Evolutionary conservation across 2,113 vertebrate genomes (phyloP).

Genomic region (Mobula hypostoma): DNA sequence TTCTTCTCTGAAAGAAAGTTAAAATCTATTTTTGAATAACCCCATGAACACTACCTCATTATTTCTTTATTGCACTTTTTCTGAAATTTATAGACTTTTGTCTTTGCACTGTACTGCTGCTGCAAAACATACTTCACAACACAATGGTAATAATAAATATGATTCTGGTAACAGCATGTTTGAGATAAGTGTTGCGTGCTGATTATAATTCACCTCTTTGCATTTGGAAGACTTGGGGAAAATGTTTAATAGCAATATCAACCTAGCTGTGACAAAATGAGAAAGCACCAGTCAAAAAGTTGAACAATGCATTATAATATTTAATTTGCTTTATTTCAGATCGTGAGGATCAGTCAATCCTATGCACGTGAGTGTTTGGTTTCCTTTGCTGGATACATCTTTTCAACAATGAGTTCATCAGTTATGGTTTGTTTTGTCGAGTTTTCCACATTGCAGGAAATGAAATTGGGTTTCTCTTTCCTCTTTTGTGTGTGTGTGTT

Average conservation of each 20-base stretch:
- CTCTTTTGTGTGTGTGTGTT: no score
- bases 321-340: slow-evolving; percentile 59
- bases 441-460: background rate
- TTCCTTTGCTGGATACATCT: background rate
- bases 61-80: no score
- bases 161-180: background rate
- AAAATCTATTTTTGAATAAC: background rate
- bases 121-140: no score
- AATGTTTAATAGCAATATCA: background rate
- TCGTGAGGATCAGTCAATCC: slow-evolving; percentile 94
- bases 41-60: no score
- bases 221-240: no score
- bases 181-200: background rate
- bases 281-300: background rate
- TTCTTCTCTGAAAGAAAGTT: no score
- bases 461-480: background rate
- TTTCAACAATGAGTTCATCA: background rate
- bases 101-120: no score
- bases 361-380: slow-evolving; percentile 87
- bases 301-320: background rate
- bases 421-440: background rate
- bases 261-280: no score
- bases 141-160: no score
- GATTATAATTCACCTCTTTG: no score
- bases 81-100: no score